Evolutionary conservation across 2,888 invertebrate species (phyloP), one percentile per base, ranked within the genome.

Genomic region (Apantesis nais): DNA sequence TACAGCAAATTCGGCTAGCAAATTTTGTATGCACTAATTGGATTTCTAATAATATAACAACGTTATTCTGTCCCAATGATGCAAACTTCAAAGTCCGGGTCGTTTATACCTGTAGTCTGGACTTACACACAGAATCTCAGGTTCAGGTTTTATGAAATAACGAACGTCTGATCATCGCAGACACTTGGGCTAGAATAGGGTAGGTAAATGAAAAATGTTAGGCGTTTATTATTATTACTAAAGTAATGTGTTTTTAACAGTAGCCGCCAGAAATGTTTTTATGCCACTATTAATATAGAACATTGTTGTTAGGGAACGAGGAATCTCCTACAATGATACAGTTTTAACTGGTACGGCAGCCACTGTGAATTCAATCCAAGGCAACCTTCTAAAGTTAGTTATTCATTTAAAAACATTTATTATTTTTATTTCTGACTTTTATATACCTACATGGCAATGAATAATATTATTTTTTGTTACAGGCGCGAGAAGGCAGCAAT

Each of bases 401-500:
- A 61, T 69, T 61, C 73, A 52, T 58, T 63, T 75, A 37, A 68
- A 68, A 72, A 55, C 58, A 62, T 66, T 58, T 68, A 34, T 65
- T 61, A 52, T 61, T 58, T 34, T 68, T 39, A 60, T 41, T 60
- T 69, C 39, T 25, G 22, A 5, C 12, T 48, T 60, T 64, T 25
- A 11, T n/a, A 8, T 14, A 31, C 22, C n/a, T 41, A n/a, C 44
- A 9, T 34, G 63, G 29, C 29, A 25, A 60, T 52, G 31, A 61
- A 29, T 68, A 67, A 52, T 66, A 67, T 71, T 63, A 63, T 58
- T 39, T 71, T 55, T 83, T 81, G 71, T 92, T 93, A 16, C 90
- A 95, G 96, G 80, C 95, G 96, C 77, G 96, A 96, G 85, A 95
- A 94, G 75, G 95, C 96, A 63, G 96, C 96, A 19, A 85, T 95